phyloP scores from a whole-genome alignment of 2,113 vertebrate species.

The Oceanodroma tethys region DNA sequence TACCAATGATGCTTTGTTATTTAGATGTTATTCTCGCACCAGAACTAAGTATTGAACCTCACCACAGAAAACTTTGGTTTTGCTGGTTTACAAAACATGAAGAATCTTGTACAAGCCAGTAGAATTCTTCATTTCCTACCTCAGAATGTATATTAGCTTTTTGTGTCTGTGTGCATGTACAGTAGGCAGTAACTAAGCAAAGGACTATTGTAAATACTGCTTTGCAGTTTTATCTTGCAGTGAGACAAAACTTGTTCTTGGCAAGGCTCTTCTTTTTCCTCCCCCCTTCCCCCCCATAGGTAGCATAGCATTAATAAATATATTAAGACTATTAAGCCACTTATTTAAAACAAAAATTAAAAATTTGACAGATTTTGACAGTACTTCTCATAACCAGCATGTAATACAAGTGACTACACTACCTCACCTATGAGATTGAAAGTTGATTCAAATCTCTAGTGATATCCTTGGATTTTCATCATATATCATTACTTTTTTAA shows the following conservation, averaged over 20 bases:
- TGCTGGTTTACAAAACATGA: slow-evolving; percentile 73
- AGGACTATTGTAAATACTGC: slow-evolving; percentile 67
- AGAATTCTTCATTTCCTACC: slow-evolving; percentile 79
- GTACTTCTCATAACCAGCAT: slow-evolving; percentile 65
- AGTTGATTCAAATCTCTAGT: slow-evolving; percentile 62
- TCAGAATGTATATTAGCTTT: slow-evolving; percentile 68
- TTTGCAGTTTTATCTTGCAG: slow-evolving; percentile 51
- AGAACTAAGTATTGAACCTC: slow-evolving; percentile 64
- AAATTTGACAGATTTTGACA: slow-evolving; percentile 39
- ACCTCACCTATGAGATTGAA: slow-evolving; percentile 76
- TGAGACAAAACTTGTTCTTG: slow-evolving; percentile 34
- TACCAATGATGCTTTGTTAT: neutral
- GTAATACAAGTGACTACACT: slow-evolving; percentile 74
- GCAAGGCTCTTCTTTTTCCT: neutral
- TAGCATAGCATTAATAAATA: slow-evolving; percentile 67
- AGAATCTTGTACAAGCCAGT: slow-evolving; percentile 70
- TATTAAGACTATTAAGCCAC: slow-evolving; percentile 38
- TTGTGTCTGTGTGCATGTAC: slow-evolving; percentile 55
- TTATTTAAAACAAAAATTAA: slow-evolving; percentile 33
- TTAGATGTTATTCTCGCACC: slow-evolving; percentile 42
- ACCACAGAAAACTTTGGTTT: slow-evolving; percentile 41
- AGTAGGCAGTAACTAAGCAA: slow-evolving; percentile 29
- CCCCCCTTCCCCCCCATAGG: neutral
- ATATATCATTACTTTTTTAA: slow-evolving; percentile 13
- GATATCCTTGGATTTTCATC: slow-evolving; percentile 39